Evolutionary conservation across 2,797 vertebrate species (phyloP).

Genomic region (Valencia hispanica): DNA sequence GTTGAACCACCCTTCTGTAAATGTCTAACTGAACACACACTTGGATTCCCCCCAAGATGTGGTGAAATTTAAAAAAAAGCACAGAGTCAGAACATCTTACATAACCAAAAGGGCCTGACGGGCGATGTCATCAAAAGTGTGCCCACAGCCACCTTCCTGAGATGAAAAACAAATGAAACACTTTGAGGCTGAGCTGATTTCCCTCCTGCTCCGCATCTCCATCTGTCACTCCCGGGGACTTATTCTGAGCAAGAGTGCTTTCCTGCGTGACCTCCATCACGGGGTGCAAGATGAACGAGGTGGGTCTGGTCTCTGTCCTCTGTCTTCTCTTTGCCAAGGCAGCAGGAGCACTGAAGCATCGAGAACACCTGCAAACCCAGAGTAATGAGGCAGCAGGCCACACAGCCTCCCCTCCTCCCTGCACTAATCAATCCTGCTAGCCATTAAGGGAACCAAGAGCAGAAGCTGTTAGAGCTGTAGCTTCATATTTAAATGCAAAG

Average conservation of each 20-base stretch:
- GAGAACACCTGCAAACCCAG: slow-evolving; percentile 81
- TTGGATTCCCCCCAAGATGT: slow-evolving; percentile 52
- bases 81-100: slow-evolving; percentile 50
- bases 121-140: slow-evolving; percentile 53
- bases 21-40: slow-evolving; percentile 36
- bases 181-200: slow-evolving; percentile 68
- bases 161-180: slow-evolving; percentile 77
- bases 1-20: slow-evolving; percentile 23
- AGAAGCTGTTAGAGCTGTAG: slow-evolving; percentile 35
- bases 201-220: slow-evolving; percentile 63
- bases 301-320: slow-evolving; percentile 74
- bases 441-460: slow-evolving; percentile 69
- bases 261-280: slow-evolving; percentile 74
- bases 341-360: slow-evolving; percentile 64
- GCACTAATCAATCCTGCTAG: slow-evolving; percentile 79
- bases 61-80: slow-evolving; percentile 41
- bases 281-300: slow-evolving; percentile 76
- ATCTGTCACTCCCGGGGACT: slow-evolving; percentile 76
- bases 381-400: slow-evolving; percentile 80
- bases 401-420: slow-evolving; percentile 69
- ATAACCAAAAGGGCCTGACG: slow-evolving; percentile 55
- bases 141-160: slow-evolving; percentile 51
- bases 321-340: slow-evolving; percentile 74
- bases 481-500: slow-evolving; percentile 24
- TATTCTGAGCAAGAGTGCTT: slow-evolving; percentile 68